Evolutionary conservation across 2,113 vertebrate genomes (phyloP), one percentile per base, ranked within the genome.

Genomic region (Chloroceryle aenea): DNA sequence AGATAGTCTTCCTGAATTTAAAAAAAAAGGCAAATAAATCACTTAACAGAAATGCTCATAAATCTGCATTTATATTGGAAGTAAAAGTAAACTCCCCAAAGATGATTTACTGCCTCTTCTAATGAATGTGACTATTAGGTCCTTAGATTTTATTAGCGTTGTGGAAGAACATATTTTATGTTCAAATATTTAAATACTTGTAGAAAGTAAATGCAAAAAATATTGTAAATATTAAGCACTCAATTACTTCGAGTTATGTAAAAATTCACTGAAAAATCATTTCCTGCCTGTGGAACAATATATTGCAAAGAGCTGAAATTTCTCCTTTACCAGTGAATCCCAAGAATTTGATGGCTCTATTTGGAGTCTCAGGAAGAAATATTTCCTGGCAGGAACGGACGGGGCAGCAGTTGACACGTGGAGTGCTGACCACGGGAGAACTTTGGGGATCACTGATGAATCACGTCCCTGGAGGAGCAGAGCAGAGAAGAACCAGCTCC

Each of bases 161-260:
- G 72, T 52, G 71, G 85, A 91, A 87, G 82, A 77, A 84, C 38
- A 80, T 80, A 88, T 85, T 93, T 93, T 91, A 93, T 43, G 45
- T 66, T 84, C 90, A 94, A 95, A 87, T 91, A 91, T 89, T 90
- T 89, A 93, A 96, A 69, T 67, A 88, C 42, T 36, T 4, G 1
- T 27, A 29, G 71, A 67, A 91, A 89, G 83, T 15, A 84, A 88
- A 84, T 59, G 63, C 59, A 77, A 71, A 74, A 93, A 96, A 58
- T 87, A 86, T 34, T 84, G 55, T 72, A 38, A 83, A 77, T 90
- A 90, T 80, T 86, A 88, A 90, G 42, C 68, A 59, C 40, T 86
- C 85, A 50, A 93, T 90, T 97, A 83, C 68, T 79, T 52, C 25
- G 3, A 76, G 58, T 50, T 56, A 76, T 4, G 67, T 5, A 77